Evolutionary conservation across 2,797 vertebrate species (phyloP), one percentile per base, ranked within the genome.

Genomic region (Brachyrhaphis roseni): DNA sequence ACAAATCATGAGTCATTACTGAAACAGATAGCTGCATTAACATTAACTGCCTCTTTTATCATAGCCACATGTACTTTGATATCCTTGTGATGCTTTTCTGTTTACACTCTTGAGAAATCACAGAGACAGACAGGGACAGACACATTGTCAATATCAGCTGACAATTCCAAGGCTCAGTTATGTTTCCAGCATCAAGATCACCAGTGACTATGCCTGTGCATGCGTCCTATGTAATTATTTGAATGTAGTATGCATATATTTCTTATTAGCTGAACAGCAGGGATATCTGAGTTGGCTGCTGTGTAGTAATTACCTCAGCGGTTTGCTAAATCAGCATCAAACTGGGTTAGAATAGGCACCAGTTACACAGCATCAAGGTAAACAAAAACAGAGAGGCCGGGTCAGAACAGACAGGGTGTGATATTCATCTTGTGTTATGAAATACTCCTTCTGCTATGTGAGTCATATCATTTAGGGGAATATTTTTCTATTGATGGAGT

Each of bases 321-420:
- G 82, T 80, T 45, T 71, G 76, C 43, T 43, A 59, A 83, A 88
- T 91, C 83, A 88, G 88, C 34, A 11, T 90, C 93, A 84, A 78
- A 79, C 89, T 78, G 91, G 83, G 91, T 84, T 72, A 77, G 75
- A 82, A 79, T 28, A 39, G 73, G 55, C 18, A 13, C 43, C 3
- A 39, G 75, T 83, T 68, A 85, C 66, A 83, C 79, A 4, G 72
- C 0, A 7, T 5, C n/a, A 76, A 86, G 85, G 85, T 91, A 91
- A 92, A 94, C 90, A 93, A 90, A 89, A 93, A 93, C 90, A 87
- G 57, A 86, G 68, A 74, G 79, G 77, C 78, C 78, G 49, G 79
- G 31, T 43, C 36, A 76, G 73, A 36, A 68, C 36, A 43, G 72
- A 59, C n/a, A 20, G 47, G 36, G 59, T 82, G 59, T 59, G 47